Base-by-base conservation (phyloP, 1,140 invertebrate genomes). In the Ectropis grisescens region DNA sequence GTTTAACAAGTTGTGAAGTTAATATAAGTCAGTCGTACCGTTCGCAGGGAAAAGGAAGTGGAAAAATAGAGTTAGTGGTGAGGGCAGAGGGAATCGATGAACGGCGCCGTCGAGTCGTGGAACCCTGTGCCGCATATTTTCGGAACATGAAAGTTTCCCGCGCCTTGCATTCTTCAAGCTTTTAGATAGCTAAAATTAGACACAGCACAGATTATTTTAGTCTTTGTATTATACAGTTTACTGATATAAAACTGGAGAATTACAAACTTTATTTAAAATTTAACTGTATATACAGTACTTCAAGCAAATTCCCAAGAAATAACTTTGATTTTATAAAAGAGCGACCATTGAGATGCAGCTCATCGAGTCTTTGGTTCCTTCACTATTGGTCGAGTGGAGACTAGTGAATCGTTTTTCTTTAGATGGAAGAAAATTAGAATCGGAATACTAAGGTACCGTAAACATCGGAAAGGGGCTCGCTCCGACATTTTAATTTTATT, bases 401-500 rank as follows among this genome's bases (percentile, higher is more conserved):
- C 16, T 19, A 19, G 16, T 61, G 55, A 53, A 61, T 36, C 45
- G 37, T 43, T 58, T 56, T 57, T 48, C 43, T 40, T 29, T 31
- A 67, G 43, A 48, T 40, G 38, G 55, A 41, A 55, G 48, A 58
- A 67, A 69, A 76, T 67, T 60, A 59, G 60, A 71, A 76, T 70
- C 49, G 57, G 61, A 67, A 68, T 71, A 66, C 71, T 62, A 55
- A 58, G 58, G 42, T 43, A 59, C 44, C 44, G 52, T 72, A 70
- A 70, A 76, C 62, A 79, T 72, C 52, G 56, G 58, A 47, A 64
- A 54, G 51, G 49, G 48, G 52, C 58, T 46, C 44, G 67, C 55
- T 67, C 58, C 53, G 61, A 69, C 69, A 48, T 76, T 81, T 78
- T 81, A 81, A 81, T 81, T 76, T 78, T 76, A 78, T 78, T 78